Percentiles rank a stretch among this genome's conserved stretches.
Conservation (phyloP, 2,113 vertebrate genomes). For the Rhagologus leucostigma region DNA sequence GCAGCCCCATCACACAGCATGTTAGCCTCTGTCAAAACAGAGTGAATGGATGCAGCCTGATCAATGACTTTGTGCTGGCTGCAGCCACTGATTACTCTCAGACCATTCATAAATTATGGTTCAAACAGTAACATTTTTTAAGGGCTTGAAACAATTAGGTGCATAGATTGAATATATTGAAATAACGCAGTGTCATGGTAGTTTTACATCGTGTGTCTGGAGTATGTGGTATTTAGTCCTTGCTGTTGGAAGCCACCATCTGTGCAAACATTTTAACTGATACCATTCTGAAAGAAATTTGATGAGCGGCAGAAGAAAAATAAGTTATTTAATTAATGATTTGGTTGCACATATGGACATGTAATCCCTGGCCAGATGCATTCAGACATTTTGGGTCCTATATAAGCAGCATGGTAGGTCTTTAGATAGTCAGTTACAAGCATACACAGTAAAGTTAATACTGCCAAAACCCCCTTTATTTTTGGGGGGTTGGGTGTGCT, state of each 20-base stretch:
- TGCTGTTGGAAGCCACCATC: neutral
- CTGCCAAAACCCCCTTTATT: neutral
- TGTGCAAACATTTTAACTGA: neutral
- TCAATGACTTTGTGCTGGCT: neutral
- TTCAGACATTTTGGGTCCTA: neutral
- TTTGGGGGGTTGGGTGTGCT: neutral
- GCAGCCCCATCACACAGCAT: neutral
- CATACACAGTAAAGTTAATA: neutral
- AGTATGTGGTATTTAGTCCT: neutral
- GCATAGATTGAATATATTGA: neutral
- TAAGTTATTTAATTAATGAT: neutral
- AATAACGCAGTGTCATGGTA: neutral
- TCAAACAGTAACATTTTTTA: neutral
- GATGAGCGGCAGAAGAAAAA: neutral
- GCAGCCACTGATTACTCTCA: neutral
- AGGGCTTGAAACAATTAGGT: neutral
- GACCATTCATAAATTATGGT: neutral
- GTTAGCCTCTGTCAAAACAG: neutral
- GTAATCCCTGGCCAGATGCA: neutral
- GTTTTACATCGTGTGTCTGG: neutral
- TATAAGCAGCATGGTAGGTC: neutral
- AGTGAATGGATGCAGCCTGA: neutral
- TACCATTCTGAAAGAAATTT: neutral
- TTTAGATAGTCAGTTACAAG: neutral
- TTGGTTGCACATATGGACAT: neutral